Evolutionary conservation across 2,113 vertebrate genomes (phyloP).

Genomic region (Lynx canadensis): DNA sequence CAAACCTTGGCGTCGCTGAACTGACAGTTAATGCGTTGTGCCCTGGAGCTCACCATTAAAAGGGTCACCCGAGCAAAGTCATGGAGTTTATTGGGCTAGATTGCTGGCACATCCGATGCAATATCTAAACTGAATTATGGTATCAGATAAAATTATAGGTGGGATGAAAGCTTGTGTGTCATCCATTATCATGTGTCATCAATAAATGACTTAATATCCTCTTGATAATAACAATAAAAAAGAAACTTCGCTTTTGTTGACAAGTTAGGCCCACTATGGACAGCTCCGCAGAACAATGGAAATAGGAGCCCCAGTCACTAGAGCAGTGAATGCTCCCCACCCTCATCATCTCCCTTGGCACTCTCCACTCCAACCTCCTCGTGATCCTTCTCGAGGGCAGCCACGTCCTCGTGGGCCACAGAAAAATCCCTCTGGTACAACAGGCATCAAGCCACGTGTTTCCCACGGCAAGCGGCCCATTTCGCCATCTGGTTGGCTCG

Average conservation of each 20-base stretch:
- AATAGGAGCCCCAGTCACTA: not conserved
- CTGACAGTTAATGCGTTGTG: not conserved
- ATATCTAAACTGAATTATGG: not conserved
- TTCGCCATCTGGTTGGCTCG: constrained; percentile 45
- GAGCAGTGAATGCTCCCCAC: not conserved
- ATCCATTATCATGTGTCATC: not conserved
- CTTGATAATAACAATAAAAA: not conserved
- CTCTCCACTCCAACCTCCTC: not conserved
- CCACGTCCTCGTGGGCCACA: not conserved
- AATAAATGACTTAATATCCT: not conserved
- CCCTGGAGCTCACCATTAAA: not conserved
- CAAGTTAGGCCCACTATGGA: not conserved
- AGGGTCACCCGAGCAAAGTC: not conserved
- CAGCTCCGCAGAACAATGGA: not conserved
- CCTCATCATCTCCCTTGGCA: not conserved
- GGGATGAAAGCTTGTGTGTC: not conserved
- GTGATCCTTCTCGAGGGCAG: not conserved
- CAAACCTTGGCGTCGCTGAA: not conserved
- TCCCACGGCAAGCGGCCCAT: constrained; percentile 60
- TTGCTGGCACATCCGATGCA: not conserved
- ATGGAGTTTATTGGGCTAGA: not conserved
- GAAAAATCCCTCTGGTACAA: constrained; percentile 13
- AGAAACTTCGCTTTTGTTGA: not conserved
- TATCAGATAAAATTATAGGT: not conserved
- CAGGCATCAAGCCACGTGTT: not conserved